Evolutionary conservation across 2,888 invertebrate genomes (phyloP), one percentile per base, ranked within the genome.

Genomic region (Caenorhabditis plicata): DNA sequence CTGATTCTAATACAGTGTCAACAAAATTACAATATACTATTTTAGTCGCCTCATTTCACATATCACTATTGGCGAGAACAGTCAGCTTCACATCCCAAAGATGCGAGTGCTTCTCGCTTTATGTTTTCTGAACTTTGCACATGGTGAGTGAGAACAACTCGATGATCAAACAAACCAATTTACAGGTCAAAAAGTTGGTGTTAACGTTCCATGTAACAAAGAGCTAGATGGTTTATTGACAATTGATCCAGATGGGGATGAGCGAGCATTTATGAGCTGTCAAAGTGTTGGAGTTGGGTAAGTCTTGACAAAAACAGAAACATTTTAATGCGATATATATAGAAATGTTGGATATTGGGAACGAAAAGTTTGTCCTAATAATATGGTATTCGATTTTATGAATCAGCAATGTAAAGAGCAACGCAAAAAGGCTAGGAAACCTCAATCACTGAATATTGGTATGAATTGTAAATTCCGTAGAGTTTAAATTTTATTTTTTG

Each of bases 361-460:
- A 45, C 65, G 75, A 35, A 72, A 71, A 54, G 48, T 73, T 19
- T 79, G 79, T 39, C 79, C 79, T 13, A 68, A 66, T 39, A 74
- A 68, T 23, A 74, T 77, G 74, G 62, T 68, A 40, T 79, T 79
- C 60, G 79, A 79, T 51, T 80, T 77, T 58, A 67, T 70, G 54
- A 73, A 70, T 35, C 79, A 79, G 56, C 71, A 74, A 43, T 79
- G 79, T 50, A 62, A 64, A 27, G 57, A 58, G 15, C 51, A 62
- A 22, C 60, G 51, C 57, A 67, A 68, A 52, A 69, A 65, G 60
- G 56, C 66, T 29, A 46, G 66, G 26, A 69, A 72, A 47, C 68
- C 68, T 41, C 71, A 71, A 48, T 56, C 64, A 15, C 46, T 74
- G 48, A 74, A 71, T 48, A 75, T 75, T 49, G 75, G 75, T 74